Evolutionary conservation across 2,797 vertebrate genomes (phyloP), one percentile per base, ranked within the genome.

Genomic region (Gambusia yucatana): DNA sequence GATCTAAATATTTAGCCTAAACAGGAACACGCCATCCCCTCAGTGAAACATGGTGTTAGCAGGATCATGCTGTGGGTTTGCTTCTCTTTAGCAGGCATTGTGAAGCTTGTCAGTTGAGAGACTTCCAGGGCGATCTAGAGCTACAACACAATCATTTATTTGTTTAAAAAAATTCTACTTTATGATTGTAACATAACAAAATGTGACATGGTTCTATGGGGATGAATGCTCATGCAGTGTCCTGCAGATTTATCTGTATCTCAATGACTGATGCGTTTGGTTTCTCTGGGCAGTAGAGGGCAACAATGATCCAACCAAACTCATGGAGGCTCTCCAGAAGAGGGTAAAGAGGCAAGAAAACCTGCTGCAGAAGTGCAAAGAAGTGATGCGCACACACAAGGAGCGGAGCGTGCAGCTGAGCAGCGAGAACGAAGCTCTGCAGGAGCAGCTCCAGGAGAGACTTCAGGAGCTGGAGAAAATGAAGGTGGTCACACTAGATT

Each of bases 401-500:
- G 98, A 99, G 76, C 86, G 95, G 2, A 97, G 95, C 0, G 55
- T 93, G 0, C 97, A 98, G 6, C 89, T 99, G 84, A 89, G 90
- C 89, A 98, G 94, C 0, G 97, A 99, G 91, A 99, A 99, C 0
- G 98, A 99, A 77, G 95, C 97, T 0, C 95, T 99, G 67, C 98
- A 99, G 81, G 96, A 98, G 65, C 98, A 99, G 86, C 95, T 99
- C 71, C 97, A 98, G 75, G 98, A 98, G 89, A 96, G 98, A 48
- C 96, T 99, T 82, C 97, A 98, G 84, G 98, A 99, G 77, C 95
- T 99, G 82, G 98, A 99, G 86, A 99, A 98, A 91, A 97, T 97
- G 46, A 99, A 99, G 97, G 98, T 99, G 88, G 6, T 46, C 28
- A 47, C 69, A 52, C 14, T 28, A 30, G 28, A 33, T 79, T 77